Evolutionary conservation across 2,113 vertebrate species (phyloP).

Genomic region (Calonectris borealis): DNA sequence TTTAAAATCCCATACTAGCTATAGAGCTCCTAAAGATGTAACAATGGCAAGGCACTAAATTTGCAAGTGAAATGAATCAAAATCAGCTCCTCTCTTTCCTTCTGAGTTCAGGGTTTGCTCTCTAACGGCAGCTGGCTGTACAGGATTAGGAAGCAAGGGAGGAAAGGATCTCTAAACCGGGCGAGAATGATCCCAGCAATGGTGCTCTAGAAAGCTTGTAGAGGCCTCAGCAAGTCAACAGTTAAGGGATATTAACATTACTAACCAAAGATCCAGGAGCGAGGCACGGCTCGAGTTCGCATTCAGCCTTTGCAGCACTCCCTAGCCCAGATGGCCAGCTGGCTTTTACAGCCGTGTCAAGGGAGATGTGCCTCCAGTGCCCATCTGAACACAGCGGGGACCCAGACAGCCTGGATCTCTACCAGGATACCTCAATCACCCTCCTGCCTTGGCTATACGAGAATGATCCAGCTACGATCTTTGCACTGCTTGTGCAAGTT

Average conservation of each 20-base stretch:
- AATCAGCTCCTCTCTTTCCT: not conserved
- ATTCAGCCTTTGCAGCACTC: not conserved
- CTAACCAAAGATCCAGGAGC: not conserved
- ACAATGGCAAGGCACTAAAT: not conserved
- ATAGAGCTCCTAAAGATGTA: not conserved
- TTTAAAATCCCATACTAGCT: not conserved
- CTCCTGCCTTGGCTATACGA: not conserved
- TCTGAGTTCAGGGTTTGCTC: not conserved
- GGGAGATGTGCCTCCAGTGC: too few relatives aligned
- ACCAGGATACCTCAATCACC: not conserved
- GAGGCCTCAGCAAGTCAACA: not conserved
- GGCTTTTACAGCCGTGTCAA: not conserved
- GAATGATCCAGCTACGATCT: rapidly evolving
- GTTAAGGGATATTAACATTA: not conserved
- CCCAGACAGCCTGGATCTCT: not conserved
- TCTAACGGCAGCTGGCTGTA: not conserved
- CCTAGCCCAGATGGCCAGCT: not conserved
- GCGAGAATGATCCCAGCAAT: not conserved
- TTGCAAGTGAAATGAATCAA: not conserved
- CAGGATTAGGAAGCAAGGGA: not conserved
- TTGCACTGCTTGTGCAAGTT: not conserved
- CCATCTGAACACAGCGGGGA: rapidly evolving
- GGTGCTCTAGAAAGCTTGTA: not conserved
- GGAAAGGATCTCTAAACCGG: not conserved
- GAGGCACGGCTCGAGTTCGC: rapidly evolving